phyloP scores from a whole-genome alignment of 2,888 invertebrate species.

The Liopterus haemorrhoidalis region DNA sequence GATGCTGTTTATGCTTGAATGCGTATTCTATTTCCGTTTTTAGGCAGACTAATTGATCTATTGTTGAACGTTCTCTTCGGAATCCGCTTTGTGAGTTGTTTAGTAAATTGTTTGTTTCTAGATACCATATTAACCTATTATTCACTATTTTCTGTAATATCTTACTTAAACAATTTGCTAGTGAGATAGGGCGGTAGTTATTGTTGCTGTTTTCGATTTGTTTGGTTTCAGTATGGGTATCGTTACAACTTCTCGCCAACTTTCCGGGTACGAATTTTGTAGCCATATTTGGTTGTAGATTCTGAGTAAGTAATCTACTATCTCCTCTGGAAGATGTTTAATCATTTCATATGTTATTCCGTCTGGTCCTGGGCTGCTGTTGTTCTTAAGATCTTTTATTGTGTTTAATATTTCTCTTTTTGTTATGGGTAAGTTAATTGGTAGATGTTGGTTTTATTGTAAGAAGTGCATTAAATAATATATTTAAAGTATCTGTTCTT shows the following conservation, averaged over 20 bases:
- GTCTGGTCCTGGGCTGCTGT: conserved; percentile 10
- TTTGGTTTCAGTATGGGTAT: conserved; percentile 9
- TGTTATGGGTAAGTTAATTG: not conserved
- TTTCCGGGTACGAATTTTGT: conserved; percentile 2
- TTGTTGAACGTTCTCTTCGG: conserved; percentile 7
- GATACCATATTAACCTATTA: conserved; percentile 9
- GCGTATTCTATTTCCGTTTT: conserved; percentile 11
- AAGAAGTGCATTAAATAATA: no score
- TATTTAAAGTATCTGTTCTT: no score
- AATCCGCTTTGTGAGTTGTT: conserved; percentile 11
- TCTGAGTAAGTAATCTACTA: not conserved
- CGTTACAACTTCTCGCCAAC: conserved; percentile 9
- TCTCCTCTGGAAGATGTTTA: conserved; percentile 1
- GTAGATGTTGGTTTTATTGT: no score
- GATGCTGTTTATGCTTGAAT: conserved; percentile 5
- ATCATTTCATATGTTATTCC: conserved; percentile 6
- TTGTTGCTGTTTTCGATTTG: conserved; percentile 8
- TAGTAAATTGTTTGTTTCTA: conserved; percentile 11
- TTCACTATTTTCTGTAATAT: conserved; percentile 15
- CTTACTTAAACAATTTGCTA: conserved; percentile 11
- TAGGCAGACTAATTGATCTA: conserved; percentile 7
- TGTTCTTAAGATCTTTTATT: not conserved
- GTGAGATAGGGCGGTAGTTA: conserved; percentile 14
- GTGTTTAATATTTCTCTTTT: not conserved
- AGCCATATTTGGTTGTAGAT: conserved; percentile 8